Conservation (phyloP, 2,888 invertebrate species). For the Allophyes oxyacanthae region DNA sequence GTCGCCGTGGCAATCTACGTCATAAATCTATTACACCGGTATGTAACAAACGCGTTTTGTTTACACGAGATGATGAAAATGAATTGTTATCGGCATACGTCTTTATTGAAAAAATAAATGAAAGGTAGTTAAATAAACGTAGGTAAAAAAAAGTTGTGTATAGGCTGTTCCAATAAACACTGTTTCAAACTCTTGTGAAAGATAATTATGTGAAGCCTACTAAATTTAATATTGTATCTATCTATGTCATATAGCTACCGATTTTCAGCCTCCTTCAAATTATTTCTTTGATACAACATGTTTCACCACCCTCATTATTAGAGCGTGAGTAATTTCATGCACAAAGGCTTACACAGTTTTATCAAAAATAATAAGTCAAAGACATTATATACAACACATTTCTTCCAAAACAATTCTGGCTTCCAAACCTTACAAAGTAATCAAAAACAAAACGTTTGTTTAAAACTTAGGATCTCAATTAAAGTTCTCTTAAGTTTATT, state of each 20-base stretch:
- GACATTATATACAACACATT: conserved; percentile 1
- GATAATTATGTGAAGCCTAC: not conserved
- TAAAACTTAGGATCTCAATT: conserved; percentile 37
- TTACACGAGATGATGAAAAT: conserved; percentile 12
- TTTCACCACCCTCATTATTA: not conserved
- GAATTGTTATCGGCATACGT: not conserved
- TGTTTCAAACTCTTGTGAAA: no score
- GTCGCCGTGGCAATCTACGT: conserved; percentile 24
- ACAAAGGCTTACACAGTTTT: conserved; percentile 9
- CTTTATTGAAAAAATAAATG: no score
- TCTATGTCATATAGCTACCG: not conserved
- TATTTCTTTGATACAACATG: conserved; percentile 1
- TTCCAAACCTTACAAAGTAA: conserved; percentile 29
- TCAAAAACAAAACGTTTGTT: conserved; percentile 36
- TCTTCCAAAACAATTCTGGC: conserved; percentile 18
- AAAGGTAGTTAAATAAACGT: no score
- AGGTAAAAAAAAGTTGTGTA: no score
- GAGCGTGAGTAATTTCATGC: conserved; percentile 24
- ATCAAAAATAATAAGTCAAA: conserved; percentile 25
- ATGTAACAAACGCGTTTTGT: conserved; percentile 14
- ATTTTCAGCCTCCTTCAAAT: not conserved
- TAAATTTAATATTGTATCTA: not conserved
- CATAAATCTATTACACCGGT: conserved; percentile 34
- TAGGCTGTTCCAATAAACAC: no score
- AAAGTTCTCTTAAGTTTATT: conserved; percentile 37